These are phyloP conservation scores for Chlamydotis undulata DNA, from an alignment of 2,113 vertebrate species.

Conservation along the genomic window DNA sequence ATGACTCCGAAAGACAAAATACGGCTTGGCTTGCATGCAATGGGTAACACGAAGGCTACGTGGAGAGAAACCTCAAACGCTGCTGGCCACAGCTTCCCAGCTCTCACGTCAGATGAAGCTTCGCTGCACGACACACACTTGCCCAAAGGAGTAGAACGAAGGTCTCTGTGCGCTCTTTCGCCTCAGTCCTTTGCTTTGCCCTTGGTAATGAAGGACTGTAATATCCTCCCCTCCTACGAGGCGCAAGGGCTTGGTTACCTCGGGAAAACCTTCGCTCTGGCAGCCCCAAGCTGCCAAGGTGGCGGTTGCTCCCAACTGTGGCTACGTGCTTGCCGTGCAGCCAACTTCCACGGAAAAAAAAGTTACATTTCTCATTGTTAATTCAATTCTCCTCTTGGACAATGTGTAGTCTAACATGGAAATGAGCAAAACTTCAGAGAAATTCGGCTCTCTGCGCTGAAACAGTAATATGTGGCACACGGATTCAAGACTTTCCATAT, in stretches of 20 bases:
- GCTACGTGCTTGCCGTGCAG: conserved; percentile 37
- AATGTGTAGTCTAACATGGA: not conserved
- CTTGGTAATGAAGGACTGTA: not conserved
- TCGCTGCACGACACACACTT: accelerated
- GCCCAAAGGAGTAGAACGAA: not conserved
- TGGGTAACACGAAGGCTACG: not conserved
- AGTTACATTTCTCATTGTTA: not conserved
- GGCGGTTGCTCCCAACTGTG: not conserved
- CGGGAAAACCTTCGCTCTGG: not conserved
- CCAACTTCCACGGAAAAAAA: not conserved
- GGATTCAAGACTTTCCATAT: accelerated
- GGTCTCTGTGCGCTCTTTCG: not conserved
- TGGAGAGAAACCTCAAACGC: conserved; percentile 21
- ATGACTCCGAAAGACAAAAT: not conserved
- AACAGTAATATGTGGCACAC: not conserved
- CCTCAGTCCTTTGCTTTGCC: not conserved
- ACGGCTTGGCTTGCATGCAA: not conserved
- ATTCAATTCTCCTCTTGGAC: not conserved
- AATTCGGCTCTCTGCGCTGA: not conserved
- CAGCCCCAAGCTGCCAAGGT: not conserved
- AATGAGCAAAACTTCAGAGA: not conserved
- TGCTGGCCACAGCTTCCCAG: not conserved
- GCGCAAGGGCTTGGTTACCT: not conserved
- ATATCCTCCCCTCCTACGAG: not conserved
- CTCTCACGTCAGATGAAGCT: not conserved